Evolutionary conservation across 2,888 invertebrate species (phyloP).

Genomic region (Lysandra bellargus): DNA sequence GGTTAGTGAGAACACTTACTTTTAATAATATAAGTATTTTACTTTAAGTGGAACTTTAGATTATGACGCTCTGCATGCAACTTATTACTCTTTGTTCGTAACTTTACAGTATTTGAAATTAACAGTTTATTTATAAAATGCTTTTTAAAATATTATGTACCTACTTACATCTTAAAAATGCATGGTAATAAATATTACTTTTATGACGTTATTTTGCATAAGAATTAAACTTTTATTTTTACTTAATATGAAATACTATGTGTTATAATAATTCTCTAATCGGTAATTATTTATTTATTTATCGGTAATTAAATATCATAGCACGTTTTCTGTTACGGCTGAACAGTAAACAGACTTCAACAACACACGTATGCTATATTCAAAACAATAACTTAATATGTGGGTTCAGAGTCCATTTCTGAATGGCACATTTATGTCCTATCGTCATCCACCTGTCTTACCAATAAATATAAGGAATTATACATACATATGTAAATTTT

Average conservation of each 20-base stretch:
- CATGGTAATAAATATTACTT: no score
- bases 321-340: background rate
- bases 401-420: background rate
- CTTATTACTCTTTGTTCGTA: background rate
- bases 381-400: background rate
- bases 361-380: background rate
- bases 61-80: background rate
- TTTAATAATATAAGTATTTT: background rate
- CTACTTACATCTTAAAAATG: no score
- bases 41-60: background rate
- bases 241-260: no score
- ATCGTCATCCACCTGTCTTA: background rate
- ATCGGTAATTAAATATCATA: no score
- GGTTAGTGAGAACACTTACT: conserved; percentile 50
- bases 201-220: no score
- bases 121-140: no score
- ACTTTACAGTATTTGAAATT: no score
- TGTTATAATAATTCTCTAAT: no score
- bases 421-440: background rate
- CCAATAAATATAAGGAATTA: background rate
- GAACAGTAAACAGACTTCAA: background rate
- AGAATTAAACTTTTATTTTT: no score
- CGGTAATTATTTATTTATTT: no score
- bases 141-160: no score
- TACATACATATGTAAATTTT: background rate